Conservation (phyloP, 2,797 vertebrate genomes). For the Acomys russatus region DNA sequence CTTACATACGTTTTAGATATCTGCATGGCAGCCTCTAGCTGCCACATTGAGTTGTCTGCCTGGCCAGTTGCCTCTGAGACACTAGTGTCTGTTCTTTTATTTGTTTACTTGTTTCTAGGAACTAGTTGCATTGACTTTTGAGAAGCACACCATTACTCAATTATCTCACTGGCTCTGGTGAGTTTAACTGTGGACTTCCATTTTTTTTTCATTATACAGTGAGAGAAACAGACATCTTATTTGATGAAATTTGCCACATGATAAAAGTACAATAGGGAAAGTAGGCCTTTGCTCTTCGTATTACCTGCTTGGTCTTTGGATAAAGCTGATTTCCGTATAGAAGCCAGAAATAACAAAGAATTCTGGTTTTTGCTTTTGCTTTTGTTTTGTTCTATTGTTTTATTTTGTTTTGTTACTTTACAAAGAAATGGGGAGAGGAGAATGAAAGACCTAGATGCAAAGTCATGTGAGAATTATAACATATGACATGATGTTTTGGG, state of each 20-base stretch:
- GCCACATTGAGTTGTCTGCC: neutral
- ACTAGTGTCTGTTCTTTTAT: neutral
- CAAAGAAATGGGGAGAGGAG: neutral
- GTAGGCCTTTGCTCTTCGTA: neutral
- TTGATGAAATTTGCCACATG: neutral
- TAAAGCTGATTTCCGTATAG: neutral
- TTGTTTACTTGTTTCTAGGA: neutral
- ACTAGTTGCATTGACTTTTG: neutral
- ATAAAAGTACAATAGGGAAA: neutral
- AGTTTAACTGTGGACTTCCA: neutral
- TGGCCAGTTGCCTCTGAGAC: neutral
- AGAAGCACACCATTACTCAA: neutral
- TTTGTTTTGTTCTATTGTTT: neutral
- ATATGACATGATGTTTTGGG: neutral
- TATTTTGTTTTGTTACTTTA: neutral
- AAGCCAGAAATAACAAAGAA: neutral
- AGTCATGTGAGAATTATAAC: neutral
- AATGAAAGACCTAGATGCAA: neutral
- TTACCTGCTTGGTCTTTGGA: neutral
- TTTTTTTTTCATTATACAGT: neutral
- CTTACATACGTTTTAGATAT: neutral
- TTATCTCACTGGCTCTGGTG: neutral
- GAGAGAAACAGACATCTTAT: neutral
- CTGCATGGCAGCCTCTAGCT: neutral
- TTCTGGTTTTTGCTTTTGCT: neutral